Conservation (phyloP, 1,140 invertebrate genomes). For the Orchesella cincta region DNA sequence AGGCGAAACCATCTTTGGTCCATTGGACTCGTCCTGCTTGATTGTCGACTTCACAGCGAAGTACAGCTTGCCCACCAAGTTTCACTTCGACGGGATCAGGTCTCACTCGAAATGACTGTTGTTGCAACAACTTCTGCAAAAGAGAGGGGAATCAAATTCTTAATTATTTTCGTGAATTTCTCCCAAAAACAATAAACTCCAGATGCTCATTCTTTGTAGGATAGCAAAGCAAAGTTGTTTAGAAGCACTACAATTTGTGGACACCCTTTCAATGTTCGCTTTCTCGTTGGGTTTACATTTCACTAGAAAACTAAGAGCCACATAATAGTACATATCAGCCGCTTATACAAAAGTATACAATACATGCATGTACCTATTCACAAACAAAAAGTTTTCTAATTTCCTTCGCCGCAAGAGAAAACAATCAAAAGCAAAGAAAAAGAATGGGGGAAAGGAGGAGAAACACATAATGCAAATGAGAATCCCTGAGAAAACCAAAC, state of each 20-base stretch:
- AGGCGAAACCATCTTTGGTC: conserved; percentile 90
- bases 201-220: too few species aligned
- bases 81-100: conserved; percentile 44
- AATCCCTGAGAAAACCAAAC: background rate
- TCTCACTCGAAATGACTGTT: conserved; percentile 43
- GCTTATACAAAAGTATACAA: too few species aligned
- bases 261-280: too few species aligned
- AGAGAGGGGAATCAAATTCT: conserved; percentile 20
- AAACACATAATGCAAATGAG: conserved; percentile 9
- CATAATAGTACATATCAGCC: too few species aligned
- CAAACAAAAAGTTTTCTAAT: conserved; percentile 26
- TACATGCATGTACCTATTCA: too few species aligned
- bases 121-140: conserved; percentile 35
- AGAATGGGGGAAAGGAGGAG: background rate
- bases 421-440: conserved; percentile 2
- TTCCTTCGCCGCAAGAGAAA: conserved; percentile 18
- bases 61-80: conserved; percentile 42
- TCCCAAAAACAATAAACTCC: too few species aligned
- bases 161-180: conserved; percentile 3
- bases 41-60: conserved; percentile 76
- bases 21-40: conserved; percentile 84
- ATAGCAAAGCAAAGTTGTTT: too few species aligned
- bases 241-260: too few species aligned
- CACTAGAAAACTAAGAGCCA: too few species aligned
- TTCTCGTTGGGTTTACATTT: too few species aligned